These are phyloP conservation scores for Calephelis virginiensis DNA, from an alignment of 1,140 invertebrate genomes.

Conservation along the genomic window DNA sequence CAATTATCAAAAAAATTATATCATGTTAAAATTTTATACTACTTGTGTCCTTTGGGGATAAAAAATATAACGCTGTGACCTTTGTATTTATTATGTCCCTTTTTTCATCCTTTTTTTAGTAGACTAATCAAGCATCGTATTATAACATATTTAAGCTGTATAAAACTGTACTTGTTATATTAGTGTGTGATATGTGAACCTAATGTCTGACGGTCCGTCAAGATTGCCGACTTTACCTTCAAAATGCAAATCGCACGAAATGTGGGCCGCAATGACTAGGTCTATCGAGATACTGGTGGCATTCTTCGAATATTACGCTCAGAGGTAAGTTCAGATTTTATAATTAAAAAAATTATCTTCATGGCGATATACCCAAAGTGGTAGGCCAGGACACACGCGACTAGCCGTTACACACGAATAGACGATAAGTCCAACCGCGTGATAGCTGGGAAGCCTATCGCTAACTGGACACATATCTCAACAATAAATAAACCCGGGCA, in stretches of 20 bases:
- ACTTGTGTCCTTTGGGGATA: no score
- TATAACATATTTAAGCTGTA: background rate
- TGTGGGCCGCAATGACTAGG: constrained; percentile 88
- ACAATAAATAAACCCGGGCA: no score
- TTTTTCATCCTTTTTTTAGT: background rate
- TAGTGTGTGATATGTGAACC: constrained; percentile 21
- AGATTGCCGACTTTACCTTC: constrained; percentile 47
- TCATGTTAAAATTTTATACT: no score
- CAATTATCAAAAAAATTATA: no score
- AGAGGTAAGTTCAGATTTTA: constrained; percentile 79
- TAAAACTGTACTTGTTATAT: background rate
- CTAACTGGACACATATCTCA: no score
- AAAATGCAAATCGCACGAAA: constrained; percentile 79
- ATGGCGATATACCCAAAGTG: no score
- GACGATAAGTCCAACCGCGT: no score
- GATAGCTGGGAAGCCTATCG: no score
- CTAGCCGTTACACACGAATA: no score
- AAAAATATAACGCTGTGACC: no score
- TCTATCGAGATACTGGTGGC: constrained; percentile 87
- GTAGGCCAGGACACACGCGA: no score
- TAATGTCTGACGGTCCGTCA: constrained; percentile 61
- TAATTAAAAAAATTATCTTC: background rate
- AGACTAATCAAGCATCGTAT: background rate
- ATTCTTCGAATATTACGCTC: constrained; percentile 88
- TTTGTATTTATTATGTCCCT: background rate